Evolutionary conservation across 2,113 vertebrate genomes (phyloP).

Genomic region (Lichenostomus cassidix): DNA sequence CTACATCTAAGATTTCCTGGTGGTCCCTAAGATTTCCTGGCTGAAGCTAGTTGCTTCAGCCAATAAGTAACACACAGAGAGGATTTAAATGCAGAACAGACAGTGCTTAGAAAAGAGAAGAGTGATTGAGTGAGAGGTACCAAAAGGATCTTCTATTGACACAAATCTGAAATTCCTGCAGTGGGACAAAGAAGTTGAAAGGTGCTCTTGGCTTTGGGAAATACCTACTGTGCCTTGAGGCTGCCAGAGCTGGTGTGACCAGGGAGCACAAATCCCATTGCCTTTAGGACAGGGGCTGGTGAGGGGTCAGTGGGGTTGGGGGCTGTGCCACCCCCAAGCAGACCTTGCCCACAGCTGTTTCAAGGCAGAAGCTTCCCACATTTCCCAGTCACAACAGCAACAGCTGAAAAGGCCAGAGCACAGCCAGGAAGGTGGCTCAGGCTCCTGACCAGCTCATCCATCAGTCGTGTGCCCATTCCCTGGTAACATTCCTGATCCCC

Average conservation of each 20-base stretch:
- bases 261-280: background rate
- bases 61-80: background rate
- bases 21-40: background rate
- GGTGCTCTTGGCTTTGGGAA: background rate
- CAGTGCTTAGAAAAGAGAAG: background rate
- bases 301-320: rapidly evolving
- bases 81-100: background rate
- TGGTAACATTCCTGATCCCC: background rate
- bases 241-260: background rate
- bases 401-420: background rate
- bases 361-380: background rate
- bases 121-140: background rate
- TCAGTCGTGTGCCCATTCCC: rapidly evolving
- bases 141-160: background rate
- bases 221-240: background rate
- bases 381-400: background rate
- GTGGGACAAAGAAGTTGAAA: background rate
- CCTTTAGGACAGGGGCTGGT: background rate
- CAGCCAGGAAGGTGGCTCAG: background rate
- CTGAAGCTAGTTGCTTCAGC: background rate
- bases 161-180: background rate
- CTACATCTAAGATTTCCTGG: background rate
- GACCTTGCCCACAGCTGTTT: background rate
- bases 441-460: background rate
- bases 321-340: background rate